A percentile compares a stretch with the other conserved stretches of the same genome.
These are phyloP conservation scores for Protula sp. DNA, from an alignment of 2,888 invertebrate species.

Conservation along the genomic window DNA sequence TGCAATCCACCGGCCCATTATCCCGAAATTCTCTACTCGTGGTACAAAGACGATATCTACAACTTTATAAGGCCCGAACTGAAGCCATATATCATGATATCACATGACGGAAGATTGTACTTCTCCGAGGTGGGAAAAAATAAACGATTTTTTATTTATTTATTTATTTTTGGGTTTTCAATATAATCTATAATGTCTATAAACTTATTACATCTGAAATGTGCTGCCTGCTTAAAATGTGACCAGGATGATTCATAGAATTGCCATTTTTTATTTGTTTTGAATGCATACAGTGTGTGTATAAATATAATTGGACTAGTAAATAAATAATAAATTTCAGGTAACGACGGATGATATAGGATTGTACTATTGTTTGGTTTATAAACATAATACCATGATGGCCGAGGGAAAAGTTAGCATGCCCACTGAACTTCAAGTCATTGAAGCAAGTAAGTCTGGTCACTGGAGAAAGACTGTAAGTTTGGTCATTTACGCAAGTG, in stretches of 20 bases:
- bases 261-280: neutral
- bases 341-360: slow-evolving; percentile 68
- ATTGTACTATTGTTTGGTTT: slow-evolving; percentile 30
- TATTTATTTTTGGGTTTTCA: no score
- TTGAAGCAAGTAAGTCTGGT: slow-evolving; percentile 34
- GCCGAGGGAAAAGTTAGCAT: slow-evolving; percentile 33
- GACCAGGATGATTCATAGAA: no score
- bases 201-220: no score
- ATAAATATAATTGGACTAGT: neutral
- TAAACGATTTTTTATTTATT: no score
- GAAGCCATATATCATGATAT: slow-evolving; percentile 75
- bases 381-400: slow-evolving; percentile 22
- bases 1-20: slow-evolving; percentile 56
- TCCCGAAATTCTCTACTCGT: slow-evolving; percentile 59
- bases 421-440: slow-evolving; percentile 33
- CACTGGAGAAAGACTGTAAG: no score
- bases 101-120: slow-evolving; percentile 89
- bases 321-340: neutral
- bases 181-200: no score
- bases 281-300: neutral
- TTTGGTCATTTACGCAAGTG: no score
- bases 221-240: no score
- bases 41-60: slow-evolving; percentile 83
- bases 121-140: slow-evolving; percentile 78
- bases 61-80: slow-evolving; percentile 91